Base-by-base conservation (phyloP, 2,113 vertebrate genomes). In the Mola mola region DNA sequence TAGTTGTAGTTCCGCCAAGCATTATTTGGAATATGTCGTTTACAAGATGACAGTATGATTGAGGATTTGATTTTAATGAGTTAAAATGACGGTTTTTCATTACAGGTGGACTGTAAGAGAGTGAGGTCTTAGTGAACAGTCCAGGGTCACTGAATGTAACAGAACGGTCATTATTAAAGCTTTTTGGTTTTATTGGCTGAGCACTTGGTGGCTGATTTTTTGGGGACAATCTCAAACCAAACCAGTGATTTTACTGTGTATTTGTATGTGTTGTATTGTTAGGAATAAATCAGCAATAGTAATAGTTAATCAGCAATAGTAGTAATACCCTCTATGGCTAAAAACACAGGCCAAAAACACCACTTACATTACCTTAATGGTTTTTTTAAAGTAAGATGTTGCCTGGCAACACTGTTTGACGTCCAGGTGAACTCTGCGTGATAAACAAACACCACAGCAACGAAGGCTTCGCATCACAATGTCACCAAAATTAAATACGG, bases 401-500 rank as follows among this genome's bases (percentile, higher is more conserved):
- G n/a, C 48, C 46, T 71, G 49, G 68, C 74, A 66, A 77, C 71
- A 66, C 53, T 17, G 7, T 58, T 66, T 57, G 62, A 57, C 59
- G 46, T 51, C 42, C 53, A 58, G 26, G 44, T 66, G 56, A 72
- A 36, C 33, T 63, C 53, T n/a, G 25, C 41, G 46, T 13, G 2
- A 44, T 10, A 15, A 33, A 63, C 31, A 52, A 57, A 69, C 29
- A 61, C 17, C 33, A 53, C 65, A 52, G 46, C 44, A 50, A 69
- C 25, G 5, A 69, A 75, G 42, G 59, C 40, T 63, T 63, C 75
- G 79, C 75, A 74, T 67, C 78, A 75, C 69, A 78, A 66, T 57
- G 47, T 38, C 43, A 70, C 66, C 36, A 47, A 83, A 69, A 70
- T 19, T 29, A 75, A 49, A 28, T 41, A 62, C 38, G 43, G 38